phyloP scores from a whole-genome alignment of 2,113 vertebrate species.

The Edolisoma coerulescens region DNA sequence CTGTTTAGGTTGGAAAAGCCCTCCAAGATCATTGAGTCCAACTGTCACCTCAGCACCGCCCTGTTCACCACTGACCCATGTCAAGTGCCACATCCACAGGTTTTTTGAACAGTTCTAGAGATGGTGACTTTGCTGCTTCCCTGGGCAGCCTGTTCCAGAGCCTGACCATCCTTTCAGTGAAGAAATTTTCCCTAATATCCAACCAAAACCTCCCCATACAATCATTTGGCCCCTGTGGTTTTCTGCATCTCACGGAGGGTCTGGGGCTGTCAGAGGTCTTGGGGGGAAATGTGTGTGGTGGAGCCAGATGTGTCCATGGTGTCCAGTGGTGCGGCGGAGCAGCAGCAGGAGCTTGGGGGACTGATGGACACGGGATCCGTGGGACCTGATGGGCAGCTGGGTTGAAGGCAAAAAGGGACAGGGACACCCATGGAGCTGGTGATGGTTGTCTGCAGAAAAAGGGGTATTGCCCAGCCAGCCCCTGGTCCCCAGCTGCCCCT shows the following conservation, averaged over 20 bases:
- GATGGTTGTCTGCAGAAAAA: not conserved
- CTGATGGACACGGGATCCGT: not conserved
- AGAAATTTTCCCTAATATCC: not conserved
- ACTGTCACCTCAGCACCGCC: not conserved
- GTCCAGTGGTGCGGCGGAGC: rapidly evolving
- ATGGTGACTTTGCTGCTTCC: not conserved
- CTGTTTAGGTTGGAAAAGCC: not conserved
- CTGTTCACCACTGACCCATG: rapidly evolving
- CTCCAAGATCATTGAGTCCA: too few species aligned
- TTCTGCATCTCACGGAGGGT: rapidly evolving
- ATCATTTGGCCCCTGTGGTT: rapidly evolving
- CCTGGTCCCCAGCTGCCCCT: not conserved
- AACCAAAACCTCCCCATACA: not conserved
- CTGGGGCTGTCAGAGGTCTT: not conserved
- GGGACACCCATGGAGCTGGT: not conserved
- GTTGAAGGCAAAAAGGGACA: not conserved
- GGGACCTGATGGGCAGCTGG: not conserved
- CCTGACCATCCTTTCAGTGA: not conserved
- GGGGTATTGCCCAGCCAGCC: rapidly evolving
- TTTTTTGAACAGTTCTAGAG: not conserved
- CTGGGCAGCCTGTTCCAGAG: not conserved
- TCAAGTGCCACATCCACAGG: too few species aligned
- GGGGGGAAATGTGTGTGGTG: rapidly evolving
- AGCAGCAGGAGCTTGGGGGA: rapidly evolving
- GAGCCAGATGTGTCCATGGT: rapidly evolving